Conservation (phyloP, 2,888 invertebrate species). For the Thymelicus lineola region DNA sequence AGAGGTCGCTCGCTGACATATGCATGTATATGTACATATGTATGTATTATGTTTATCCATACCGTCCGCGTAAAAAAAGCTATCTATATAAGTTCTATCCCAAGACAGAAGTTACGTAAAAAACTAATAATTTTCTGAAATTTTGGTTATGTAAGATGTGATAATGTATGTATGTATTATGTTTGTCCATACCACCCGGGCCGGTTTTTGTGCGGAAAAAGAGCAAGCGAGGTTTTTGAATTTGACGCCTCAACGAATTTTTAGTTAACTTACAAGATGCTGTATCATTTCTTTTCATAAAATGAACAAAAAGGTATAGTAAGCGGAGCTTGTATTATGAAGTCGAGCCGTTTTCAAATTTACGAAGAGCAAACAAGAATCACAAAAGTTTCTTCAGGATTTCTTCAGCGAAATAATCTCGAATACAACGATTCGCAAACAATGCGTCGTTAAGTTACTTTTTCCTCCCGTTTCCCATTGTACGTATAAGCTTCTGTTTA, state of each 20-base stretch:
- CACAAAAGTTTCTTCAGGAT: constrained; percentile 22
- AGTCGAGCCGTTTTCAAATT: constrained; percentile 22
- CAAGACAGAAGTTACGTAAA: too few relatives aligned
- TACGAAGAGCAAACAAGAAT: constrained; percentile 8
- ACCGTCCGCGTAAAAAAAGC: too few relatives aligned
- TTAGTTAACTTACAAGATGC: background rate
- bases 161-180: too few relatives aligned
- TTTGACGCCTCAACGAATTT: background rate
- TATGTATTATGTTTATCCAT: too few relatives aligned
- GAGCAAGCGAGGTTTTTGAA: background rate
- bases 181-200: too few relatives aligned
- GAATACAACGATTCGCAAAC: constrained; percentile 26
- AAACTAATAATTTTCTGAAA: too few relatives aligned
- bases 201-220: background rate
- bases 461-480: constrained; percentile 16
- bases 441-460: constrained; percentile 24
- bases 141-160: too few relatives aligned
- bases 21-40: too few relatives aligned
- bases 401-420: constrained; percentile 24
- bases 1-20: too few relatives aligned
- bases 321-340: background rate
- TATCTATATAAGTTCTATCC: too few relatives aligned
- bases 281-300: background rate
- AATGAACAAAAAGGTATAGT: background rate
- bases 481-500: constrained; percentile 36